Evolutionary conservation across 2,888 invertebrate species (phyloP).

Genomic region (Caenorhabditis imperialis): DNA sequence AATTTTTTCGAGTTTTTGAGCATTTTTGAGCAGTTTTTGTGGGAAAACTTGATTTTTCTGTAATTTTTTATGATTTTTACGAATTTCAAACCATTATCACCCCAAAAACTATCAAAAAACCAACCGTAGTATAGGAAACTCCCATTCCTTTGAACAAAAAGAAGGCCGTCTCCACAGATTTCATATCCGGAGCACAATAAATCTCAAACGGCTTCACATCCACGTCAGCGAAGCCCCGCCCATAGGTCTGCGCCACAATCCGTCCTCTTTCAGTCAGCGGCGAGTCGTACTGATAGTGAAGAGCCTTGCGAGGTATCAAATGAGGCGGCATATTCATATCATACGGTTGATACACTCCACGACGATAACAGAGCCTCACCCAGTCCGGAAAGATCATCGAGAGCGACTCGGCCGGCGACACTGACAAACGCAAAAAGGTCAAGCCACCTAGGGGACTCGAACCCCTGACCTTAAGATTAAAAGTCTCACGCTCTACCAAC

Average conservation of each 20-base stretch:
- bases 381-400: slow-evolving; percentile 46
- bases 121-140: slow-evolving; percentile 42
- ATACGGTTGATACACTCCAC: slow-evolving; percentile 50
- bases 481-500: slow-evolving; percentile 74
- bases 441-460: slow-evolving; percentile 68
- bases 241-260: slow-evolving; percentile 54
- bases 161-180: slow-evolving; percentile 46
- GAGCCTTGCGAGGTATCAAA: slow-evolving; percentile 23
- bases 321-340: slow-evolving; percentile 56
- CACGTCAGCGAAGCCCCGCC: slow-evolving; percentile 24
- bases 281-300: slow-evolving; percentile 46
- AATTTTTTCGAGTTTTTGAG: too few species aligned
- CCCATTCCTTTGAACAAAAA: slow-evolving; percentile 44
- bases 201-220: slow-evolving; percentile 38
- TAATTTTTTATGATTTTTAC: too few species aligned
- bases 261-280: slow-evolving; percentile 53
- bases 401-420: slow-evolving; percentile 52
- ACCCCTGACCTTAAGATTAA: slow-evolving; percentile 70
- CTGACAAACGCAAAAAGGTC: slow-evolving; percentile 27
- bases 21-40: too few species aligned
- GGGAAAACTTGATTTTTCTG: too few species aligned
- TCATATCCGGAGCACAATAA: slow-evolving; percentile 51
- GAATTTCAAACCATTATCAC: too few species aligned
- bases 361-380: slow-evolving; percentile 45
- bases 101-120: neutral